Base-by-base conservation (phyloP, 2,888 invertebrate genomes). In the Minunthozetes semirufus region DNA sequence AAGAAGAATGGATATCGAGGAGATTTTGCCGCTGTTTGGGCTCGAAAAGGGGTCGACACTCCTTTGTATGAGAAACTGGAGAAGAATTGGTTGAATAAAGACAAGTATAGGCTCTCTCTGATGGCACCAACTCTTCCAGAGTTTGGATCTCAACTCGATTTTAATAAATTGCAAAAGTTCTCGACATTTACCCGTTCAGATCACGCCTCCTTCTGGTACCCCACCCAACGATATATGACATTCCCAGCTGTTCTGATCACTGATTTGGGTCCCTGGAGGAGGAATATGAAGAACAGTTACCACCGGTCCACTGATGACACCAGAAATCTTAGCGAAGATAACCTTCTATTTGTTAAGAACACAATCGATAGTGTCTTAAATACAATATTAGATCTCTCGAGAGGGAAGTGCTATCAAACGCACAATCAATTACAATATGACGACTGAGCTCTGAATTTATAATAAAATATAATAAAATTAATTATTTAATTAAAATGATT, bases 231-330 rank as follows among this genome's bases (percentile, higher is more conserved):
- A 1, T 22, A 76, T 71, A 48, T 48, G 19, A 56, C 73, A n/a
- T 56, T 76, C 17, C 25, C 29, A n/a, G 76, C 76, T 1, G 61
- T 76, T 6, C 19, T 76, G 19, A 53, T 76, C 0, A 75, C 74
- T 6, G 76, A 76, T 72, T 56, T 76, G n/a, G 76, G 76, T 19
- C 76, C 76, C 25, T 76, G 76, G 76, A 71, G 76, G 25, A 46
- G 73, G 29, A 27, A 29, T 38, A 56, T 72, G 29, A 38, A 27
- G n/a, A 9, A 53, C 22, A 50, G 42, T 15, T 76, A 76, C 22
- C 76, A 76, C 38, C 19, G 22, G 2, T 38, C 59, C 1, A 15
- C 22, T 22, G 76, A 76, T 29, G 75, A 76, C 59, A 50, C 27
- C 17, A n/a, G 70, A 29, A 53, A 59, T 50, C n/a, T 76, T 3